Evolutionary conservation across 2,888 invertebrate genomes (phyloP).

Genomic region (Hypselothyrea guttata): DNA sequence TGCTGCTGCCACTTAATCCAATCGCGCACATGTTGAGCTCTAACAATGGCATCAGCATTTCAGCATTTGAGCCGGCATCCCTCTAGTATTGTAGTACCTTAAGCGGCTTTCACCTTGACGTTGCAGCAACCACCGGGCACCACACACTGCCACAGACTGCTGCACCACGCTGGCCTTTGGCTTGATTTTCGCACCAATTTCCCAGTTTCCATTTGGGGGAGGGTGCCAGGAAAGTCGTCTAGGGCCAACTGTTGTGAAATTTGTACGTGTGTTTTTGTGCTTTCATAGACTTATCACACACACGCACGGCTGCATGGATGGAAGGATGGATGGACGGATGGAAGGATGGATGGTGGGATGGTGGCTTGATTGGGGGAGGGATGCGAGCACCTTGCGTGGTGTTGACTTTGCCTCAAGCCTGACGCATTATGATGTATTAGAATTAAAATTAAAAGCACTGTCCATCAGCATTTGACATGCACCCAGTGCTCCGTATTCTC

Average conservation of each 20-base stretch:
- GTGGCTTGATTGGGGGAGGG: background rate
- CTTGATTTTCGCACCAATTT: constrained; percentile 64
- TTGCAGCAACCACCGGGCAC: constrained; percentile 40
- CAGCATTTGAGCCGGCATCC: too few relatives aligned
- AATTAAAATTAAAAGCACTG: constrained; percentile 78
- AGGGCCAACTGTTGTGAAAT: constrained; percentile 69
- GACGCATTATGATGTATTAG: constrained; percentile 80
- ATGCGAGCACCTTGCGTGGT: constrained; percentile 51
- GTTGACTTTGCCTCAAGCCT: constrained; percentile 48
- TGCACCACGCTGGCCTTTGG: constrained; percentile 22
- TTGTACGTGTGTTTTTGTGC: constrained; percentile 64
- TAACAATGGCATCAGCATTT: constrained; percentile 48
- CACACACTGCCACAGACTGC: constrained; percentile 8
- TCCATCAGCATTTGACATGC: constrained; percentile 55
- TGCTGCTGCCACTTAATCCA: constrained; percentile 73
- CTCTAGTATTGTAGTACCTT: constrained; percentile 41
- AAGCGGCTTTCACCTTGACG: constrained; percentile 78
- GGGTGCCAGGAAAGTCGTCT: too few relatives aligned
- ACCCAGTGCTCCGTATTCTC: constrained; percentile 18
- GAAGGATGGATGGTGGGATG: constrained; percentile 4
- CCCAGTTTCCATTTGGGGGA: constrained; percentile 25
- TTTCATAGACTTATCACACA: constrained; percentile 70
- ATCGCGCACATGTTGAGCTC: constrained; percentile 69
- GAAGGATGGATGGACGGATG: background rate
- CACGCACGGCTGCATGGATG: constrained; percentile 56